These are phyloP conservation scores for Neodiprion pinetum DNA, from an alignment of 1,140 invertebrate species.

Conservation along the genomic window DNA sequence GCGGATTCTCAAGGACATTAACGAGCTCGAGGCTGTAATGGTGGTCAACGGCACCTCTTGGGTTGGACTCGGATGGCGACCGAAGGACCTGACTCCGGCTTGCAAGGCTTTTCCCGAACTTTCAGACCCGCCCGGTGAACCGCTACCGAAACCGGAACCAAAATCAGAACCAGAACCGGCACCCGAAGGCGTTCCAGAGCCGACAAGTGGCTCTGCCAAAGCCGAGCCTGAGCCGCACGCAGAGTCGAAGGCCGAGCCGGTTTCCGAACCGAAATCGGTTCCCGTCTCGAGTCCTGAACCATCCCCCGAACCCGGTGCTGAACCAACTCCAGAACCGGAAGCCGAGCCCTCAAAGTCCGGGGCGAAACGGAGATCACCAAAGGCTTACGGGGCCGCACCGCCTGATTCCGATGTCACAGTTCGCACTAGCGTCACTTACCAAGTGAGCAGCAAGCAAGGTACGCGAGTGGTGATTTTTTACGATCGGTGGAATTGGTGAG, in stretches of 20 bases:
- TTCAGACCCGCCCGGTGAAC: conserved; percentile 57
- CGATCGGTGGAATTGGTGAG: conserved; percentile 12
- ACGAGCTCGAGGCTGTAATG: conserved; percentile 85
- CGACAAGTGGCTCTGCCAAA: conserved; percentile 37
- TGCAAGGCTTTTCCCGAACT: conserved; percentile 81
- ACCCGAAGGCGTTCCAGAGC: conserved; percentile 33
- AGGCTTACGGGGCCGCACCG: conserved; percentile 41
- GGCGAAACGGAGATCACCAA: conserved; percentile 58
- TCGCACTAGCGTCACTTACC: conserved; percentile 76
- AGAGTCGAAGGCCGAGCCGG: conserved; percentile 38
- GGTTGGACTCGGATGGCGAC: conserved; percentile 86
- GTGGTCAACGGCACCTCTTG: conserved; percentile 86
- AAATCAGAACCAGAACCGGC: conserved; percentile 42
- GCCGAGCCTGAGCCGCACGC: conserved; percentile 39
- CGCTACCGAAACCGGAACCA: conserved; percentile 55
- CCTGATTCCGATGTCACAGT: conserved; percentile 66
- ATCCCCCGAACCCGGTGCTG: conserved; percentile 44
- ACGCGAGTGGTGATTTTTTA: conserved; percentile 25
- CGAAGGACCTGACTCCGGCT: conserved; percentile 71
- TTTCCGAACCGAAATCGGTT: conserved; percentile 40
- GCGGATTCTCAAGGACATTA: conserved; percentile 79
- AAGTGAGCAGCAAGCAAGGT: conserved; percentile 71
- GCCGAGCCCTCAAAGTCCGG: conserved; percentile 41
- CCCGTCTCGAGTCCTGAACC: conserved; percentile 44
- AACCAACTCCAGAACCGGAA: conserved; percentile 40